Evolutionary conservation across 2,888 invertebrate genomes (phyloP).

Genomic region (Hypselothyrea guttata): DNA sequence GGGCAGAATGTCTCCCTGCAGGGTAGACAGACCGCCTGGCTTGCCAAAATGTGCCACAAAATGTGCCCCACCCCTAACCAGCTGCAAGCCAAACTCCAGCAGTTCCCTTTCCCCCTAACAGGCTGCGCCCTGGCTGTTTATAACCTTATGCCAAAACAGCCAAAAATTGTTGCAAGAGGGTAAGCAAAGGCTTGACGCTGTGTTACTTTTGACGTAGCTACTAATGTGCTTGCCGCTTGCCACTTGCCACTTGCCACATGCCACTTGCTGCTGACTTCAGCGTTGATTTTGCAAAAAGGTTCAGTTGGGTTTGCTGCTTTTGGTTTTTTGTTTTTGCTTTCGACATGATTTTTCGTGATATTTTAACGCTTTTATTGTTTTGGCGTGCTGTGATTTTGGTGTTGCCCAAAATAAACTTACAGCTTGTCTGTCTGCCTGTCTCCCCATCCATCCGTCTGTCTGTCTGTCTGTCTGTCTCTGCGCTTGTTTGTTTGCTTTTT

Average conservation of each 20-base stretch:
- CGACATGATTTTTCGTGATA: slow-evolving; percentile 72
- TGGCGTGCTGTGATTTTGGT: slow-evolving; percentile 59
- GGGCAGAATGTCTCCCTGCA: too few relatives aligned
- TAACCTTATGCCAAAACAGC: slow-evolving; percentile 68
- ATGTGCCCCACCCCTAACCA: neutral
- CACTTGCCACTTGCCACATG: slow-evolving; percentile 16
- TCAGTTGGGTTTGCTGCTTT: neutral
- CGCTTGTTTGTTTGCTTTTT: slow-evolving; percentile 4
- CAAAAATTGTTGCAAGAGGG: slow-evolving; percentile 32
- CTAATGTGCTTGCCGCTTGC: slow-evolving; percentile 54
- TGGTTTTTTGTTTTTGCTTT: slow-evolving; percentile 43
- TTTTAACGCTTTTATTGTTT: slow-evolving; percentile 77
- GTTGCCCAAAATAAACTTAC: slow-evolving; percentile 31
- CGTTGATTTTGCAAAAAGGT: too few relatives aligned
- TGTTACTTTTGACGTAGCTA: slow-evolving; percentile 54
- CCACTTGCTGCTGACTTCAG: slow-evolving; percentile 10
- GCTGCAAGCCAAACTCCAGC: neutral
- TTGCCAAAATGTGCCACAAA: slow-evolving; percentile 22
- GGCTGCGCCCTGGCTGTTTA: slow-evolving; percentile 36
- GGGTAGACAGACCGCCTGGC: slow-evolving; percentile 52
- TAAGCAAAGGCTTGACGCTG: slow-evolving; percentile 32
- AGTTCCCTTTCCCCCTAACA: neutral
- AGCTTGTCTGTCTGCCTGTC: slow-evolving; percentile 14
- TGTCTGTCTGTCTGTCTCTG: slow-evolving; percentile 3
- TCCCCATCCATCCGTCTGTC: slow-evolving; percentile 7